Percentiles rank a stretch among this genome's conserved stretches.
phyloP scores from a whole-genome alignment of 2,888 invertebrate genomes.

The Megastigmus dorsalis region DNA sequence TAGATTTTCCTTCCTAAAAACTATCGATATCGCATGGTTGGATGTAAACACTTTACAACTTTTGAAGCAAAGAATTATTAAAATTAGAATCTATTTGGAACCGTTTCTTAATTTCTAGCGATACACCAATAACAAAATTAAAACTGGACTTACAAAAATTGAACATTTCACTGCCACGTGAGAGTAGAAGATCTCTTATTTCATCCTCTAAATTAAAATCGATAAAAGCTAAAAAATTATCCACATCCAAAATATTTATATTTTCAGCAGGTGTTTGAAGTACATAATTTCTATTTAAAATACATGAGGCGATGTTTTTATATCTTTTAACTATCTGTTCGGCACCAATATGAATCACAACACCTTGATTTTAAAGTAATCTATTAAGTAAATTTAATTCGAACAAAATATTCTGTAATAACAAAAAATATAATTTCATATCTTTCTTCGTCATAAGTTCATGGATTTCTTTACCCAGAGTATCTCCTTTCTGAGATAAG shows the following conservation, averaged over 20 bases:
- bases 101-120: no score
- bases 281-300: background rate
- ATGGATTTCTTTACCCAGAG: background rate
- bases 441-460: background rate
- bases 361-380: background rate
- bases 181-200: background rate
- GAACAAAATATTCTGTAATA: background rate
- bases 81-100: background rate
- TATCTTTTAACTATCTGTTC: background rate
- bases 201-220: background rate
- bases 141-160: background rate
- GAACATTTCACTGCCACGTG: background rate
- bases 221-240: background rate
- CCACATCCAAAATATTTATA: background rate
- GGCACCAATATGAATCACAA: background rate
- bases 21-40: no score
- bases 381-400: background rate
- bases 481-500: background rate
- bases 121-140: background rate
- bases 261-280: background rate
- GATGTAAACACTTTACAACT: no score
- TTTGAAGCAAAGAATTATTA: no score
- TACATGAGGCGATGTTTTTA: background rate
- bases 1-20: no score
- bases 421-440: background rate